Evolutionary conservation across 2,113 vertebrate species (phyloP).

Genomic region (Bagarius yarrelli): DNA sequence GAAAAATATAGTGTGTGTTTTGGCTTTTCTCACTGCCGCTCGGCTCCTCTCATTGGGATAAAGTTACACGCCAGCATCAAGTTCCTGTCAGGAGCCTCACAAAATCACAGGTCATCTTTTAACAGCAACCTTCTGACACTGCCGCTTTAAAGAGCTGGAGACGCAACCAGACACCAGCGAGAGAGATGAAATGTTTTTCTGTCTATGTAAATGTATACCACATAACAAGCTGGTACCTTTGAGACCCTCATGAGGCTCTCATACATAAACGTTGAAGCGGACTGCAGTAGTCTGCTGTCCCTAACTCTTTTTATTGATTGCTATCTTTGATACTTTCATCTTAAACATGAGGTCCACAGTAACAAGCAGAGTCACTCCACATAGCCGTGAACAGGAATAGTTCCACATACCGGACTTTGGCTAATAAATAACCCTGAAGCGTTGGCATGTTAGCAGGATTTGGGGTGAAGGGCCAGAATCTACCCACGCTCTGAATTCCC

Average conservation of each 20-base stretch:
- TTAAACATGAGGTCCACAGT: background rate
- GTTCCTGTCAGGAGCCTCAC: slow-evolving; percentile 22
- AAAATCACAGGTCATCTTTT: slow-evolving; percentile 53
- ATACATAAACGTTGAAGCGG: background rate
- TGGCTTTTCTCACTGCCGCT: background rate
- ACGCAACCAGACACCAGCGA: background rate
- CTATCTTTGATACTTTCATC: background rate
- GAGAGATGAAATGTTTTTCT: background rate
- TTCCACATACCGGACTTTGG: slow-evolving; percentile 5
- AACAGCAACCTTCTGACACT: slow-evolving; percentile 41
- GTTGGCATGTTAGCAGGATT: slow-evolving; percentile 17
- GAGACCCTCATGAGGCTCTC: background rate
- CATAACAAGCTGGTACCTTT: background rate
- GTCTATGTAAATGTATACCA: background rate
- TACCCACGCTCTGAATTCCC: slow-evolving; percentile 23
- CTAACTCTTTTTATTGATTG: background rate
- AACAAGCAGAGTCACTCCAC: background rate
- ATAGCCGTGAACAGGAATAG: slow-evolving; percentile 22
- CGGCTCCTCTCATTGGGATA: slow-evolving; percentile 19
- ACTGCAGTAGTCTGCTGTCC: background rate
- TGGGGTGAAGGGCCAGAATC: slow-evolving; percentile 32
- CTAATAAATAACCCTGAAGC: slow-evolving; percentile 42
- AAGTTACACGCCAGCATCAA: slow-evolving; percentile 48
- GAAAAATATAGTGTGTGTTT: background rate
- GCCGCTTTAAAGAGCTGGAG: slow-evolving; percentile 37